A percentile compares a stretch with the other conserved stretches of the same genome.
phyloP scores from a whole-genome alignment of 2,888 invertebrate species.

The Nematopogon swammerdamellus region DNA sequence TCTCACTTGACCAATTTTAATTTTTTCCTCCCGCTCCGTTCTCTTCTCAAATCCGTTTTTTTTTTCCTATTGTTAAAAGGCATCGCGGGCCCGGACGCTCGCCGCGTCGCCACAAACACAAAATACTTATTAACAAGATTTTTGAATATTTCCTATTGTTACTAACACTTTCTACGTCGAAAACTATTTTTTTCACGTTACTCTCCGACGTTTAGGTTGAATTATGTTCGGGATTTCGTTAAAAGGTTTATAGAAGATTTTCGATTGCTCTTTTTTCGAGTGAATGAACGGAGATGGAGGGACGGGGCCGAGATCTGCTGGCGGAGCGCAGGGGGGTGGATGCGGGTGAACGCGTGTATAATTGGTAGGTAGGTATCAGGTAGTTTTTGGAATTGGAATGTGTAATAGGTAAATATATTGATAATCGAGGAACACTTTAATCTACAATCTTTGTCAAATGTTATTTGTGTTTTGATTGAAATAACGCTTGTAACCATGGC shows the following conservation, averaged over 20 bases:
- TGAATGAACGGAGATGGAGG: not conserved
- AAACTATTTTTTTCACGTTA: slow-evolving; percentile 19
- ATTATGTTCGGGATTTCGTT: slow-evolving; percentile 53
- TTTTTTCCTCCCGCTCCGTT: too few relatives aligned
- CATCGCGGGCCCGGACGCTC: slow-evolving; percentile 17
- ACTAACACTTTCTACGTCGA: slow-evolving; percentile 53
- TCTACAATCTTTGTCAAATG: slow-evolving; percentile 55
- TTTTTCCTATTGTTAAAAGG: slow-evolving; percentile 27
- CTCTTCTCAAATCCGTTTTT: slow-evolving; percentile 38
- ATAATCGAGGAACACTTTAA: slow-evolving; percentile 54
- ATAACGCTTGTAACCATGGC: not conserved
- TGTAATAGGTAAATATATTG: slow-evolving; percentile 56
- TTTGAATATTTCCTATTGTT: slow-evolving; percentile 49
- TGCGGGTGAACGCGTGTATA: slow-evolving; percentile 7
- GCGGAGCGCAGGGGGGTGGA: slow-evolving; percentile 5
- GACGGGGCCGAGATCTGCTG: not conserved
- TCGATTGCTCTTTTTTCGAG: slow-evolving; percentile 33
- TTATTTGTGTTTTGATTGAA: slow-evolving; percentile 20
- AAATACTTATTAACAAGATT: slow-evolving; percentile 57
- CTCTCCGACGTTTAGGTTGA: slow-evolving; percentile 56
- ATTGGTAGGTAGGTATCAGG: slow-evolving; percentile 35
- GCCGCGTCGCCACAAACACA: slow-evolving; percentile 22
- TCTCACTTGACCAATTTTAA: too few relatives aligned
- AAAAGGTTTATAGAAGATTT: slow-evolving; percentile 44
- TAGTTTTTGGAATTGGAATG: slow-evolving; percentile 36